Evolutionary conservation across 2,888 invertebrate species (phyloP).

Genomic region (Trilocha varians): DNA sequence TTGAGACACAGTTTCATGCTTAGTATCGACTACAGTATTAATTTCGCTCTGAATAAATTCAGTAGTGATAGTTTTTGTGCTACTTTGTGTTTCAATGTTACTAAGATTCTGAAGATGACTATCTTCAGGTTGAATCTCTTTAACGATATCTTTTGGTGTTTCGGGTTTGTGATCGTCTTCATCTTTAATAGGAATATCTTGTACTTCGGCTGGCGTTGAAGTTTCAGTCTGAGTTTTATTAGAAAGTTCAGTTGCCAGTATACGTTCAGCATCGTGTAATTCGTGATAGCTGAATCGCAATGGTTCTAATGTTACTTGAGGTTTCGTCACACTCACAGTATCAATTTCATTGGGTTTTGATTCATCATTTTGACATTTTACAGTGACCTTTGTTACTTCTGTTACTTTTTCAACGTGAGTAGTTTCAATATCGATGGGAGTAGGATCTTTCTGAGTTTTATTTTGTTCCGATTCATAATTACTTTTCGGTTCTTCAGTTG

Average conservation of each 20-base stretch:
- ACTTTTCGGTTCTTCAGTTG: neutral
- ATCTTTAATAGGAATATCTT: slow-evolving; percentile 1
- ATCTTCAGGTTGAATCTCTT: neutral
- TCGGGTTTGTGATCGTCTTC: neutral
- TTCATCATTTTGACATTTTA: neutral
- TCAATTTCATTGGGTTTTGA: neutral
- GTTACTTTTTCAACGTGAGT: neutral
- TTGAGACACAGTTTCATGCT: neutral
- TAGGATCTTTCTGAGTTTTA: too few relatives aligned
- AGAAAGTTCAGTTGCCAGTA: slow-evolving; percentile 11
- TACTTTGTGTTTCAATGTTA: slow-evolving; percentile 8
- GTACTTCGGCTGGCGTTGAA: neutral
- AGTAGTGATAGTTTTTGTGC: slow-evolving; percentile 9
- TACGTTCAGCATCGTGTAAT: slow-evolving; percentile 33
- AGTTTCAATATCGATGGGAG: neutral
- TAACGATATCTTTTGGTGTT: neutral
- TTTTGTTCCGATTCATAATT: neutral
- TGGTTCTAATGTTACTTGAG: slow-evolving; percentile 19
- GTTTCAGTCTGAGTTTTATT: slow-evolving; percentile 5
- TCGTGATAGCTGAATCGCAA: slow-evolving; percentile 31
- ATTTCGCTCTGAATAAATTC: slow-evolving; percentile 17
- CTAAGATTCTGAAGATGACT: neutral
- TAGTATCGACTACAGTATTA: neutral
- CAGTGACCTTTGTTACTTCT: neutral
- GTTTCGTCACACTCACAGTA: slow-evolving; percentile 2